Percentiles rank a stretch among this genome's conserved stretches.
phyloP scores from a whole-genome alignment of 2,888 invertebrate genomes.

The Trachelus tabidus region DNA sequence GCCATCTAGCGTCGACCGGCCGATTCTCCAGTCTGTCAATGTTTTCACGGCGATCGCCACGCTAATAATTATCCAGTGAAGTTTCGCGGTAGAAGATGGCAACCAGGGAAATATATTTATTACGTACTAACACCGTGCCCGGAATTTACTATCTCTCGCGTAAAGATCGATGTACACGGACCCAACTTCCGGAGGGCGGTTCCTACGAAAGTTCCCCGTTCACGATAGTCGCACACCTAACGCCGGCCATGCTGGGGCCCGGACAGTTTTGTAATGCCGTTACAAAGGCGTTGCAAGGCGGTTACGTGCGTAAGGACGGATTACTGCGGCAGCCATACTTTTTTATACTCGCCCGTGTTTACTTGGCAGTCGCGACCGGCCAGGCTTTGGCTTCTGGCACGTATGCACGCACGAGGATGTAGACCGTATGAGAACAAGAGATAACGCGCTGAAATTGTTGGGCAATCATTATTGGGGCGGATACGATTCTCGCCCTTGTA shows the following conservation, averaged over 20 bases:
- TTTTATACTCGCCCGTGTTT: conserved; percentile 26
- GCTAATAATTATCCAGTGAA: not conserved
- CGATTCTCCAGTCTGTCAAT: not conserved
- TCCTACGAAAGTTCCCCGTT: conserved; percentile 4
- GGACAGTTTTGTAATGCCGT: not conserved
- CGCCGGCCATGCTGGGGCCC: conserved; percentile 21
- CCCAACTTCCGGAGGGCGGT: conserved; percentile 54
- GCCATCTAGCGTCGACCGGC: not conserved
- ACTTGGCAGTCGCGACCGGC: not conserved
- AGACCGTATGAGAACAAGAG: not conserved
- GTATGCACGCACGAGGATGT: not conserved
- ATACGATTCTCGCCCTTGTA: not conserved
- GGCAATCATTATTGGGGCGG: not conserved
- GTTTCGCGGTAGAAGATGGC: conserved; percentile 22
- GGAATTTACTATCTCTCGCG: conserved; percentile 28
- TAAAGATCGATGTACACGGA: not conserved
- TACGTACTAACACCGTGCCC: conserved; percentile 41
- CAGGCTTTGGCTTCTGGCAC: not conserved
- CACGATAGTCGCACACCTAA: conserved; percentile 36
- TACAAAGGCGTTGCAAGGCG: not conserved
- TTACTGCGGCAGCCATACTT: conserved; percentile 47
- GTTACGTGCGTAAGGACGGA: not conserved
- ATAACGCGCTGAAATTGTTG: not conserved
- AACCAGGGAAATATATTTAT: conserved; percentile 42
- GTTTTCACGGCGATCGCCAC: not conserved